Percentiles rank a stretch among this genome's conserved stretches.
phyloP scores from a whole-genome alignment of 2,113 vertebrate genomes.

The Eclectus roratus region DNA sequence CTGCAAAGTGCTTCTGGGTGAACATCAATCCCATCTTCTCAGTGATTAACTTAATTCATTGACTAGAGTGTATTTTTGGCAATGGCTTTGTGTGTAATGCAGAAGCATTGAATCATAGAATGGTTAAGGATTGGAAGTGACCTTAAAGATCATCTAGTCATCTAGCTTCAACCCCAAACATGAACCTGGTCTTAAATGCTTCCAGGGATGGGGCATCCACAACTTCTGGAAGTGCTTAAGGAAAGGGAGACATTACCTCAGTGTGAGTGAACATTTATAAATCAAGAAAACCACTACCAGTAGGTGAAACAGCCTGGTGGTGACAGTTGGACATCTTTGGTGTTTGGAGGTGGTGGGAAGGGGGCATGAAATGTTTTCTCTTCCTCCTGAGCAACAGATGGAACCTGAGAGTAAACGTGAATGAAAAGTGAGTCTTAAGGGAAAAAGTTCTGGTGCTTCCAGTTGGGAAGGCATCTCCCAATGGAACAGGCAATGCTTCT shows the following conservation, averaged over 20 bases:
- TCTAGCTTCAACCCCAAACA: neutral
- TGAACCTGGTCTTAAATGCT: neutral
- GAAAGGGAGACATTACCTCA: neutral
- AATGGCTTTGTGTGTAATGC: neutral
- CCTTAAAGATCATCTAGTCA: neutral
- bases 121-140: neutral
- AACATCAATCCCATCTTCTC: neutral
- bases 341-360: neutral
- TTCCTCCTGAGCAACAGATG: neutral
- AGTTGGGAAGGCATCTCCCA: neutral
- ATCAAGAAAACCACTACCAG: neutral
- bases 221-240: neutral
- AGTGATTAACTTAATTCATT: neutral
- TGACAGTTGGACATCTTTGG: neutral
- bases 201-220: neutral
- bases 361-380: neutral
- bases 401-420: neutral
- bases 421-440: neutral
- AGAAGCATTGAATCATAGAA: neutral
- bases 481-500: neutral
- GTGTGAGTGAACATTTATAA: neutral
- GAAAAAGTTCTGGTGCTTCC: neutral
- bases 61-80: neutral
- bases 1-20: neutral
- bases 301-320: neutral